A percentile compares a stretch with the other conserved stretches of the same genome.
These are phyloP conservation scores for Oopsacas minuta DNA, from an alignment of 37 sponge, comb jelly and placozoan genomes.

Conservation along the genomic window DNA sequence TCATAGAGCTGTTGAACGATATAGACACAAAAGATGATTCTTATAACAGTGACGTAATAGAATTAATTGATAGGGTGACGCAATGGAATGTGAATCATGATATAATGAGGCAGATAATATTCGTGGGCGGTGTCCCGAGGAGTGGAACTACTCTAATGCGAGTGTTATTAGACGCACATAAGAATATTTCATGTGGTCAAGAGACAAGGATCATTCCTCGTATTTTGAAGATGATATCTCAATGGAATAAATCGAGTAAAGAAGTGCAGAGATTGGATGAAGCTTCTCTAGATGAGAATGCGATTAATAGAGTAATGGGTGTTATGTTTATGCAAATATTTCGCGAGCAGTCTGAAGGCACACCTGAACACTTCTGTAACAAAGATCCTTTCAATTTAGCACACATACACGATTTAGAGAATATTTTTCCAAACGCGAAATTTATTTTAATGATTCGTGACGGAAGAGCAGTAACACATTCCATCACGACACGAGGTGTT, in stretches of 20 bases:
- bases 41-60: not conserved
- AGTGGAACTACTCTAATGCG: slow-evolving; percentile 76
- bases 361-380: slow-evolving; percentile 54
- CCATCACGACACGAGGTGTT: slow-evolving; percentile 62
- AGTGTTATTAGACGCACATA: slow-evolving; percentile 79
- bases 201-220: slow-evolving; percentile 78
- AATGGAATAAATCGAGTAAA: slow-evolving; percentile 23
- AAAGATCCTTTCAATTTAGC: slow-evolving; percentile 73
- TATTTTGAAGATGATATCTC: slow-evolving; percentile 34
- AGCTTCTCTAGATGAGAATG: slow-evolving; percentile 37
- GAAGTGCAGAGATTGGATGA: slow-evolving; percentile 41
- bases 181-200: slow-evolving; percentile 77
- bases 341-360: slow-evolving; percentile 28
- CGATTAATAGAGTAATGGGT: slow-evolving; percentile 39
- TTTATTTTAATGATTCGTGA: slow-evolving; percentile 67
- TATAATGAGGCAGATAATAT: slow-evolving; percentile 25
- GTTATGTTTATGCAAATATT: slow-evolving; percentile 50
- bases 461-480: slow-evolving; percentile 73
- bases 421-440: slow-evolving; percentile 64
- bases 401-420: slow-evolving; percentile 29
- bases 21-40: not conserved
- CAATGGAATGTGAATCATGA: not conserved
- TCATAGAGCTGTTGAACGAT: not conserved
- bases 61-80: not conserved
- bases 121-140: slow-evolving; percentile 76